Evolutionary conservation across 1,140 invertebrate genomes (phyloP).

Genomic region (Drosophila lacertosa): DNA sequence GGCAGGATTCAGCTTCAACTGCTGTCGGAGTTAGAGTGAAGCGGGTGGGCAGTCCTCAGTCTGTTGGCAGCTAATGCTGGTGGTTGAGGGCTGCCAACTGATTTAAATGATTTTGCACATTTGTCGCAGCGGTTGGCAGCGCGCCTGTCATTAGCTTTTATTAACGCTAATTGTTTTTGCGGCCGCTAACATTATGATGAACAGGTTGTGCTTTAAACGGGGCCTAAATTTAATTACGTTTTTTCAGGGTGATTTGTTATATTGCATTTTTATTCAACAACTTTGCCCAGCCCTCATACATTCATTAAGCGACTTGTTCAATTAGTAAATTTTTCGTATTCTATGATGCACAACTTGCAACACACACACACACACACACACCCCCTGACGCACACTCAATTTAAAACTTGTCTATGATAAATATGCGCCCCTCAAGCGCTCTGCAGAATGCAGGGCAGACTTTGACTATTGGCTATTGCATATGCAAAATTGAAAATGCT

Average conservation of each 20-base stretch:
- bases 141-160: conserved; percentile 54
- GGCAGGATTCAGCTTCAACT: conserved; percentile 1
- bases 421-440: conserved; percentile 7
- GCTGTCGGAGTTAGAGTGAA: no score
- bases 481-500: conserved; percentile 41
- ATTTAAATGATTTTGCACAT: conserved; percentile 68
- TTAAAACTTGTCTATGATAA: conserved; percentile 32
- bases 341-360: not conserved
- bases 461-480: conserved; percentile 30
- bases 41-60: not conserved
- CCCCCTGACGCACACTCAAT: not conserved
- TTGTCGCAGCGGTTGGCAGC: conserved; percentile 54
- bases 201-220: not conserved
- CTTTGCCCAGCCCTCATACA: not conserved
- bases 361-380: not conserved
- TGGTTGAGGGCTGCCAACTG: conserved; percentile 23
- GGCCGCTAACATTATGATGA: not conserved
- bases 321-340: conserved; percentile 17
- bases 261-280: not conserved
- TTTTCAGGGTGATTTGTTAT: no score
- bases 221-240: not conserved
- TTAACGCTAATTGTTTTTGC: conserved; percentile 58
- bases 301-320: conserved; percentile 14
- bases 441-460: conserved; percentile 4
- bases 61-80: conserved; percentile 19